Evolutionary conservation across 1,140 invertebrate genomes (phyloP), one percentile per base, ranked within the genome.

Genomic region (Druon quercuslanigerum): DNA sequence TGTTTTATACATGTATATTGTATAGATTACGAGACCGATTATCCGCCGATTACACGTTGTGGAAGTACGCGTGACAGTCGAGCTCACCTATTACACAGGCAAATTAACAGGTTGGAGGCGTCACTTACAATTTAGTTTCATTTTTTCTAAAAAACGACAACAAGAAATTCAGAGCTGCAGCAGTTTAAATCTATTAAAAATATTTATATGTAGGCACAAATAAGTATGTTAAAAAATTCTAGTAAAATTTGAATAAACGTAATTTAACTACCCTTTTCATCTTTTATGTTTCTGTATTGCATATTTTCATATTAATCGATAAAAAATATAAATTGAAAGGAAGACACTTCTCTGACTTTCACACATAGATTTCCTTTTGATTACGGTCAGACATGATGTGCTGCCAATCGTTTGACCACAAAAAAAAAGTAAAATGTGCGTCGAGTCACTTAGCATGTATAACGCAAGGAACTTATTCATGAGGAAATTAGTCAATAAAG

Each of bases 21-120:
- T 5, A 54, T 85, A 87, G 83, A 87, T 87, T 84, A 83, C 82
- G 60, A 72, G 82, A 82, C 73, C 81, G 84, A 88, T 89, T 89
- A 89, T 84, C 82, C 82, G 82, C 73, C 85, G 86, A 89, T 90
- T 90, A 88, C 84, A 88, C 78, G 86, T 88, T 87, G 83, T 82
- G 85, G 83, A 88, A 89, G 82, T 84, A 83, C 79, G 83, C 85
- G 85, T 85, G 86, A 88, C 86, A 89, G 83, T 85, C 82, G 40
- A 76, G 77, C 81, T 70, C 73, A 60, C 50, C 79, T 74, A 83
- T 84, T 83, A 84, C 82, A 71, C 79, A 77, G 82, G 77, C 79
- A 85, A 86, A 82, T 82, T 86, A 83, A 84, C 81, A 78, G 82
- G 77, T 79, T 78, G 76, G 77, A 75, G 74, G 78, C 80, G 80